Evolutionary conservation across 2,797 vertebrate genomes (phyloP), one percentile per base, ranked within the genome.

Genomic region (Babyrousa celebensis): DNA sequence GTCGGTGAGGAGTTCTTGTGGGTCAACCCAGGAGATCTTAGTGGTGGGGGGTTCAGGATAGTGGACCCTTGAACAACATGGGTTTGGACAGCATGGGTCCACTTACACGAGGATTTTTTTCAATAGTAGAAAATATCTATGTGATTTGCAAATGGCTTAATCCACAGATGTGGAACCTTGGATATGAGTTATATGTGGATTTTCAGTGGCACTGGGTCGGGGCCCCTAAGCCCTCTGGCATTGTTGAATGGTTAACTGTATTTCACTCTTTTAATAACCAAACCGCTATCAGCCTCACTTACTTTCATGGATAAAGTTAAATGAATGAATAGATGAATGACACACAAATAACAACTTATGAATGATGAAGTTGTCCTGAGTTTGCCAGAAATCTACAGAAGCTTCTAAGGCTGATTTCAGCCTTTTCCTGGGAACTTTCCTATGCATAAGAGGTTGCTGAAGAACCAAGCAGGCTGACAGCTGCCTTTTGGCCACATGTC

Each of bases 371-470:
- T 85, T 70, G 23, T 68, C 25, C 27, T 56, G 21, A 58, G 25
- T 60, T 32, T 32, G 72, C 9, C 14, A 90, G 91, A 93, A 77
- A 88, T 85, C 36, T 52, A n/a, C 0, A 89, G 52, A 67, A 29
- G 67, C 21, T 67, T 93, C 60, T 68, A 58, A 25, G 17, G 36
- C 29, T 62, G 21, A 83, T 36, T 89, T 77, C 86, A 90, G 94
- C 54, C 97, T n/a, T 82, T 54, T 75, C 89, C 96, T 94, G 97
- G 65, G 63, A 89, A 92, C n/a, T 71, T 92, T 96, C 29, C 70
- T 86, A 23, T 4, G 23, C 2, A 1, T 79, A 63, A 91, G 62
- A 87, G 36, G 15, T 70, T 84, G 62, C 23, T 68, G 62, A 48
- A 75, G 54, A 78, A 60, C 56, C 21, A 54, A 72, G 36, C 21